These are phyloP conservation scores for Enteromius unitaeniatus DNA, from an alignment of 2,797 vertebrate species.

Conservation along the genomic window DNA sequence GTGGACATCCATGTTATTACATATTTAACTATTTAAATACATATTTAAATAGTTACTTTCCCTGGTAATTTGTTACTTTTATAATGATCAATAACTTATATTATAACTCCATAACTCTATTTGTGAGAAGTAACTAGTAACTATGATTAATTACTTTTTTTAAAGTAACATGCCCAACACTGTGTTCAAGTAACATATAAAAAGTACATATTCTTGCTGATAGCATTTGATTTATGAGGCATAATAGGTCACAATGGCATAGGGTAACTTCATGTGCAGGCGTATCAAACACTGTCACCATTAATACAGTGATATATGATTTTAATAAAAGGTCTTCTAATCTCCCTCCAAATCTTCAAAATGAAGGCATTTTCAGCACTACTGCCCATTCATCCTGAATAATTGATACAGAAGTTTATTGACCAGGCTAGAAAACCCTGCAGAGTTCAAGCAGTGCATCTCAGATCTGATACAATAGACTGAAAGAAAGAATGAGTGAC, in stretches of 20 bases:
- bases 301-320: background rate
- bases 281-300: background rate
- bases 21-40: no score
- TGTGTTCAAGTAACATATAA: background rate
- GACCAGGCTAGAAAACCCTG: slow-evolving; percentile 19
- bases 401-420: slow-evolving; percentile 18
- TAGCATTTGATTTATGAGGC: background rate
- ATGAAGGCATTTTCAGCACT: slow-evolving; percentile 10
- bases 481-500: slow-evolving; percentile 17
- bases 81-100: no score
- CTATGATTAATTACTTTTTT: no score
- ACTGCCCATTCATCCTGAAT: slow-evolving; percentile 21
- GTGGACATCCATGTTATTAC: no score
- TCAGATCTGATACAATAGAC: slow-evolving; percentile 9
- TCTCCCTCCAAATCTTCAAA: background rate
- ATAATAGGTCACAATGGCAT: background rate
- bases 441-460: background rate
- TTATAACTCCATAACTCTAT: no score
- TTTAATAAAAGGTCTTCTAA: background rate
- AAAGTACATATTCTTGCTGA: background rate
- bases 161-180: no score
- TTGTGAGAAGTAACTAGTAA: no score
- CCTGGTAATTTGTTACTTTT: no score
- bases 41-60: no score
- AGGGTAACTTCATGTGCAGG: background rate